These are phyloP conservation scores for Polypterus senegalus DNA, from an alignment of 2,113 vertebrate genomes.

Conservation along the genomic window DNA sequence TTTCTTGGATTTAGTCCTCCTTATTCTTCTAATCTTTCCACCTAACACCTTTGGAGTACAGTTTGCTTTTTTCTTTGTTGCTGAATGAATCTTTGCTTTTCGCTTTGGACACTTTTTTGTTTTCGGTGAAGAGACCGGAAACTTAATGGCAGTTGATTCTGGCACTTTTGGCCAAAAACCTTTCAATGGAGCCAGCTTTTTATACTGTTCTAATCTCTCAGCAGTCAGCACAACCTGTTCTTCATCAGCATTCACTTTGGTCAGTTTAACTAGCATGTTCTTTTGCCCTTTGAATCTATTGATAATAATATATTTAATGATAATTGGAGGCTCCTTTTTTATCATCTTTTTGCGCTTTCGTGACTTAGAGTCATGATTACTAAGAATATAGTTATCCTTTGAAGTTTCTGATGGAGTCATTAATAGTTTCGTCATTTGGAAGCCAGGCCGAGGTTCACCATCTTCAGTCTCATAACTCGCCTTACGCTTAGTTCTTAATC, in stretches of 20 bases:
- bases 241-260: constrained; percentile 75
- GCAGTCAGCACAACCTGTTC: constrained; percentile 75
- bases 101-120: constrained; percentile 78
- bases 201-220: constrained; percentile 71
- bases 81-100: constrained; percentile 68
- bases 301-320: constrained; percentile 98
- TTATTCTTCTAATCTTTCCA: constrained; percentile 39
- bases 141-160: constrained; percentile 80
- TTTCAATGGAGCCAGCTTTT: constrained; percentile 85
- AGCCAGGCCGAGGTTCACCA: constrained; percentile 54
- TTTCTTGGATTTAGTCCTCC: constrained; percentile 50
- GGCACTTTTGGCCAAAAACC: constrained; percentile 92
- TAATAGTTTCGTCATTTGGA: constrained; percentile 55
- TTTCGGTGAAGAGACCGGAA: constrained; percentile 70
- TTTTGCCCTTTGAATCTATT: constrained; percentile 96
- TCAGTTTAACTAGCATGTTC: constrained; percentile 94
- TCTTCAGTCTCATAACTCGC: constrained; percentile 72
- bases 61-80: constrained; percentile 60
- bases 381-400: constrained; percentile 35
- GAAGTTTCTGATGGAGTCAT: constrained; percentile 40
- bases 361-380: constrained; percentile 42
- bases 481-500: constrained; percentile 81
- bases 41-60: constrained; percentile 50
- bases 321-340: constrained; percentile 83
- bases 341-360: constrained; percentile 76